Evolutionary conservation across 2,113 vertebrate genomes (phyloP).

Genomic region (Plectropomus leopardus): DNA sequence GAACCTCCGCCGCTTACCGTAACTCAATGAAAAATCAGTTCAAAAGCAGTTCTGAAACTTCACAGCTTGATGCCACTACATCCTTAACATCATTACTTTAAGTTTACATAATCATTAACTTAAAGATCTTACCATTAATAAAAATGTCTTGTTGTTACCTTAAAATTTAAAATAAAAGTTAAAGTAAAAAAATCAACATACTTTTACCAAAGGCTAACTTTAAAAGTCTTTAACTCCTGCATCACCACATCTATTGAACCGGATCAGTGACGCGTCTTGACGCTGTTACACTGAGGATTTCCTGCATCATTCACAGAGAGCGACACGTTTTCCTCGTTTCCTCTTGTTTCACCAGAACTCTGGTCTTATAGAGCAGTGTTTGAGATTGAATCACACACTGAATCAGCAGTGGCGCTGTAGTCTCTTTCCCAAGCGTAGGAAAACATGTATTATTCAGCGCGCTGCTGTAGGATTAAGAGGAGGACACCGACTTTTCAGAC

Average conservation of each 20-base stretch:
- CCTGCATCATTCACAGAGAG: conserved; percentile 18
- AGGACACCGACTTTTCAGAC: conserved; percentile 40
- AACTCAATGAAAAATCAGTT: no score
- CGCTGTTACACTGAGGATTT: not conserved
- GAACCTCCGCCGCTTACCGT: no score
- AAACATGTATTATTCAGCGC: conserved; percentile 63
- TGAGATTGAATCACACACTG: conserved; percentile 33
- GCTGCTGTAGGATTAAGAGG: conserved; percentile 50
- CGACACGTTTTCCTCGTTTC: not conserved
- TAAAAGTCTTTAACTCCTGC: not conserved
- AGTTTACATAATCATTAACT: no score
- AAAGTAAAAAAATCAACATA: no score
- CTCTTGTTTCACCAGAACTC: not conserved
- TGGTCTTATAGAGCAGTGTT: not conserved
- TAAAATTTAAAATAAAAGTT: no score
- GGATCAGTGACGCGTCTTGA: conserved; percentile 14
- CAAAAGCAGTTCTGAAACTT: no score
- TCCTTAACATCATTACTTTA: no score
- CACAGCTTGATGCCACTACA: no score
- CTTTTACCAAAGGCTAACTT: no score
- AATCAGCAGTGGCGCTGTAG: conserved; percentile 37
- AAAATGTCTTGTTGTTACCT: no score
- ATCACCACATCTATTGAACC: not conserved
- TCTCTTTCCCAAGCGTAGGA: conserved; percentile 6
- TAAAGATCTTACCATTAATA: no score